Base-by-base conservation (phyloP, 2,113 vertebrate genomes). In the Gymnocephalus cernua region DNA sequence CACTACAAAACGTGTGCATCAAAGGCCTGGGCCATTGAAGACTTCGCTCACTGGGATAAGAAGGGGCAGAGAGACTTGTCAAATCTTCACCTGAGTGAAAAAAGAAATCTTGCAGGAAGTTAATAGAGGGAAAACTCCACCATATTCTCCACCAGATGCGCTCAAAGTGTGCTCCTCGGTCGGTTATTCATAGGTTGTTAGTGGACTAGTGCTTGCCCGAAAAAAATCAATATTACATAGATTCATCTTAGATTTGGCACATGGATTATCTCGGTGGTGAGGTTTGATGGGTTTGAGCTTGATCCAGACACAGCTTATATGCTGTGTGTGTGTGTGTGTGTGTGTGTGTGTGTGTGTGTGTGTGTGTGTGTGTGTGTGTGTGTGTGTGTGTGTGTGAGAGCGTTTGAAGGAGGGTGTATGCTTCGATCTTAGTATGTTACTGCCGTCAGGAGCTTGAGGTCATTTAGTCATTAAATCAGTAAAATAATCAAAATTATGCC, bases 151-250 rank as follows among this genome's bases (percentile, higher is more conserved):
- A 56, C 27, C 71, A 88, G 79, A 75, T 87, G 76, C 35, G 45
- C 35, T 66, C 70, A 14, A 79, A 82, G 89, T 86, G 79, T 85
- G 67, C 74, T 84, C 88, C 73, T 77, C 0, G 50, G 56, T 85
- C 45, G 32, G 77, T 92, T 88, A 86, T 87, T 87, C 87, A 61
- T 77, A 72, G 80, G 29, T 68, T 90, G 76, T 84, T 89, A 84
- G 81, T n/a, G 18, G 77, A 73, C 76, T 44, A 73, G 81, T 59
- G 75, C 48, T 3, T 35, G 5, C 27, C 51, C 6, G 48, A 48
- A 77, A 47, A 80, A 38, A 80, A 92, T 91, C 82, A 78, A 86
- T 91, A 84, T 77, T 50, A 81, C 65, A 86, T 56, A 83, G 86
- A 88, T 86, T 86, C 38, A 86, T 86, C 54, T 90, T 78, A 75